Evolutionary conservation across 2,888 invertebrate genomes (phyloP).

Genomic region (Tenthredo mesomela): DNA sequence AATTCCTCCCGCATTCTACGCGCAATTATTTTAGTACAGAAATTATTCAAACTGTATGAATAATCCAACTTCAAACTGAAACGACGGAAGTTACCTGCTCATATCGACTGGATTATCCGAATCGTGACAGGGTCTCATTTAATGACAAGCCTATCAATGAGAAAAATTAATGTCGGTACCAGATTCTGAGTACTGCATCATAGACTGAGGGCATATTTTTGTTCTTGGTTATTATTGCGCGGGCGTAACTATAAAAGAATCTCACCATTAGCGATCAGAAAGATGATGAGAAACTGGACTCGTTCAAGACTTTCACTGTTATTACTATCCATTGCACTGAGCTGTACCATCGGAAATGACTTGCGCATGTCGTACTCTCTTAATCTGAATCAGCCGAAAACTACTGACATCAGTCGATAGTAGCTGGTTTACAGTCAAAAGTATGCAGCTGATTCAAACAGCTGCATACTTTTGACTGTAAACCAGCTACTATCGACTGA

Average conservation of each 20-base stretch:
- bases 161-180: background rate
- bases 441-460: too few species aligned
- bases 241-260: constrained; percentile 41
- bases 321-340: constrained; percentile 62
- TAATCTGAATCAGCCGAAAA: too few species aligned
- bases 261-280: constrained; percentile 70
- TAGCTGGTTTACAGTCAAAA: too few species aligned
- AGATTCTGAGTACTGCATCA: background rate
- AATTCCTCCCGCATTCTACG: background rate
- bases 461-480: too few species aligned
- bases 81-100: too few species aligned
- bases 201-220: background rate
- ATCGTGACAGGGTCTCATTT: background rate
- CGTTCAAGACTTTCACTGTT: constrained; percentile 66
- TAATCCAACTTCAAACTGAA: background rate
- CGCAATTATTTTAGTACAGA: background rate
- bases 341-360: background rate
- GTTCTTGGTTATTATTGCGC: background rate
- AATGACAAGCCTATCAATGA: background rate
- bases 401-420: too few species aligned
- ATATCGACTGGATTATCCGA: background rate
- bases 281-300: constrained; percentile 66
- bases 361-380: background rate
- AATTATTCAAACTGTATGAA: background rate
- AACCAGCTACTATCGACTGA: too few species aligned